Percentiles rank a stretch among this genome's conserved stretches.
Evolutionary conservation across 2,888 invertebrate species (phyloP).

Genomic region (Coelinius sp.): DNA sequence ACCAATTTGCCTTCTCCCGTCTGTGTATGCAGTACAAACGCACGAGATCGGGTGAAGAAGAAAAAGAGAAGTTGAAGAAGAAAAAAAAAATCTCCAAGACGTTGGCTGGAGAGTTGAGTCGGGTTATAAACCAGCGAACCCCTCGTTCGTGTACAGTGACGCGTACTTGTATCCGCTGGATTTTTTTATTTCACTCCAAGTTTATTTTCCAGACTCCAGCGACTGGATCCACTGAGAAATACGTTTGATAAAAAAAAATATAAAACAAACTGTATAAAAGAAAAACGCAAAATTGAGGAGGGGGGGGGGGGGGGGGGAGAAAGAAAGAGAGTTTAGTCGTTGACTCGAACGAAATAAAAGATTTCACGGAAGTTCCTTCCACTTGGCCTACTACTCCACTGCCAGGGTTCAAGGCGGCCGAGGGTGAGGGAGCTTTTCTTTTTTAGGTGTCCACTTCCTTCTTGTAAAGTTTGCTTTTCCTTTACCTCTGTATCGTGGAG

Average conservation of each 20-base stretch:
- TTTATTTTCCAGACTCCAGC: background rate
- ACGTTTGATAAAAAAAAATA: conserved; percentile 39
- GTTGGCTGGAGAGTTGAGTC: conserved; percentile 8
- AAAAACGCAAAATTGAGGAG: conserved; percentile 24
- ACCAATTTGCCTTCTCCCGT: background rate
- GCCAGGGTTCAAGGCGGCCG: conserved; percentile 54
- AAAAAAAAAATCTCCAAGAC: conserved; percentile 11
- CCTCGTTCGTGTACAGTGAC: background rate
- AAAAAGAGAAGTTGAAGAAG: background rate
- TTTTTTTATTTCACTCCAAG: conserved; percentile 19
- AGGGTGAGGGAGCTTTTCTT: conserved; percentile 60
- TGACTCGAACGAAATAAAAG: conserved; percentile 59
- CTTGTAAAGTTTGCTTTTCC: conserved; percentile 56
- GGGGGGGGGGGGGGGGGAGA: conserved; percentile 33
- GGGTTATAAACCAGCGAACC: conserved; percentile 14
- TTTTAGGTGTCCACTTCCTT: conserved; percentile 62
- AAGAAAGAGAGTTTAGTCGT: conserved; percentile 33
- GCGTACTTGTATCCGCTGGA: background rate
- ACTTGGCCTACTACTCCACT: conserved; percentile 70
- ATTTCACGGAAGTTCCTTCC: conserved; percentile 62
- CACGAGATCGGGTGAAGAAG: background rate
- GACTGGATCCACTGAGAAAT: conserved; percentile 4
- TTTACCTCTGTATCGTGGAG: no score
- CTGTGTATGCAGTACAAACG: conserved; percentile 11
- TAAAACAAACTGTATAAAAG: conserved; percentile 29